Percentiles rank a stretch among this genome's conserved stretches.
Evolutionary conservation across 2,888 invertebrate species (phyloP).

Genomic region (Stenotaenia linearis): DNA sequence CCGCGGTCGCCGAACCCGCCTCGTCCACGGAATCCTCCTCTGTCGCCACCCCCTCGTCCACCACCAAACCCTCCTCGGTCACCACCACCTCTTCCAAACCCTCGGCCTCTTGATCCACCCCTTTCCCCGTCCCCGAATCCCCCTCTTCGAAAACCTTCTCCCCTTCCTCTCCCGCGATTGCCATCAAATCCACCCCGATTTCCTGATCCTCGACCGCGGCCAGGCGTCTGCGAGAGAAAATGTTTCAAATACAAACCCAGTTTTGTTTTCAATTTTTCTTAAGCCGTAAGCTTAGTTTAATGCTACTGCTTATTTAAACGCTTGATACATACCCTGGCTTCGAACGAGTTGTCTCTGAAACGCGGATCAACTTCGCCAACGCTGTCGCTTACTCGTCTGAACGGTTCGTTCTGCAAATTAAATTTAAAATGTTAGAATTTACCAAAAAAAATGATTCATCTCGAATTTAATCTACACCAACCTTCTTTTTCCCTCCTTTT

Average conservation of each 20-base stretch:
- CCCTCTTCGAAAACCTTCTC: neutral
- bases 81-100: neutral
- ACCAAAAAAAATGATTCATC: neutral
- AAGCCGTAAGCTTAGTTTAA: too few species aligned
- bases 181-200: neutral
- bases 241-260: neutral
- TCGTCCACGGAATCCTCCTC: conserved; percentile 42
- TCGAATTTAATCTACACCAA: neutral
- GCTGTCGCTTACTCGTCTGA: neutral
- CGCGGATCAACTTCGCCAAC: neutral
- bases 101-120: neutral
- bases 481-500: neutral
- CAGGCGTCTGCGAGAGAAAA: neutral
- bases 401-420: neutral
- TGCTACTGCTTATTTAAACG: too few species aligned
- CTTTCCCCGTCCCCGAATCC: neutral
- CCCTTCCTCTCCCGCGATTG: conserved; percentile 8
- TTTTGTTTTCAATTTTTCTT: neutral
- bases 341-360: neutral
- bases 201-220: neutral
- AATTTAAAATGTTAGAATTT: neutral
- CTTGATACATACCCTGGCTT: neutral
- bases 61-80: conserved; percentile 48
- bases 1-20: conserved; percentile 40
- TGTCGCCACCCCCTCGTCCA: conserved; percentile 53